Conservation (phyloP, 2,113 vertebrate species). For the Mormoops blainvillei region DNA sequence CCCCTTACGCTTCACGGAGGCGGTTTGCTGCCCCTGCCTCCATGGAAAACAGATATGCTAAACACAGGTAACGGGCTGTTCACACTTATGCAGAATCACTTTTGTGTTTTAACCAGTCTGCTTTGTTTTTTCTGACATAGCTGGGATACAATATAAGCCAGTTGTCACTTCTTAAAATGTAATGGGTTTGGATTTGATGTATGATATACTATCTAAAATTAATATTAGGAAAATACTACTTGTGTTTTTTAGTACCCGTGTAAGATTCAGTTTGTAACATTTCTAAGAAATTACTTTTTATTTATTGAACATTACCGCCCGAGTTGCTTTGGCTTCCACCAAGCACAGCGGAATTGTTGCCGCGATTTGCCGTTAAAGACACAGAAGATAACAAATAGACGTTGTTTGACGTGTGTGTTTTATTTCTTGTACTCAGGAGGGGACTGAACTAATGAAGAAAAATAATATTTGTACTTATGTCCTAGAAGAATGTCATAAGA, state of each 20-base stretch:
- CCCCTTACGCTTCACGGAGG: background rate
- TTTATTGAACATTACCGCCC: background rate
- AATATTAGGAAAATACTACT: background rate
- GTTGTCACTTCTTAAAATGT: background rate
- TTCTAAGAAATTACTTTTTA: background rate
- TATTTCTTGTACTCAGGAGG: background rate
- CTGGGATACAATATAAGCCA: background rate
- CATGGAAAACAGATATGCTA: background rate
- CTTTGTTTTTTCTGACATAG: background rate
- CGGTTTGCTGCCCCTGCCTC: background rate
- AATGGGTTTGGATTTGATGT: background rate
- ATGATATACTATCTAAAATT: background rate
- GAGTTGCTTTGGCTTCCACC: background rate
- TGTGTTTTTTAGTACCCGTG: background rate
- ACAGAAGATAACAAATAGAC: background rate
- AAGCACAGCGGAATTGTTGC: background rate
- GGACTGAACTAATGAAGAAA: conserved; percentile 52
- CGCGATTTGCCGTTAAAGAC: background rate
- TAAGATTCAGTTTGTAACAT: background rate
- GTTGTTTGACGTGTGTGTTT: background rate
- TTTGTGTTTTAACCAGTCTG: background rate
- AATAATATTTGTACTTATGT: conserved; percentile 51
- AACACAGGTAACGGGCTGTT: background rate
- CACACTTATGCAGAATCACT: background rate
- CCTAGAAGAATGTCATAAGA: conserved; percentile 49